Conservation (phyloP, 2,888 invertebrate species). For the Acheta domesticus region DNA sequence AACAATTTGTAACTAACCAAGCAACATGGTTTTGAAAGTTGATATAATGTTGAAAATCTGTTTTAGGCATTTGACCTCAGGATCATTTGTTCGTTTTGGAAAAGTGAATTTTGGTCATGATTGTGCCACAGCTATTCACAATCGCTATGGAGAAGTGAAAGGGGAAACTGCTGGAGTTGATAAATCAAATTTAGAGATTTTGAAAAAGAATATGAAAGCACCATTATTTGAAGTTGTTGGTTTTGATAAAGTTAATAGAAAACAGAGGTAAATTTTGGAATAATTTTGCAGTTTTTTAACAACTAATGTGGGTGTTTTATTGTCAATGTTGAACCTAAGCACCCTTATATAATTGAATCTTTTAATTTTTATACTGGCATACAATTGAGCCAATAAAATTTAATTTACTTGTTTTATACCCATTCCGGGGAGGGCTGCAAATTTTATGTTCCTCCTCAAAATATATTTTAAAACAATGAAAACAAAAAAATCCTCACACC, state of each 20-base stretch:
- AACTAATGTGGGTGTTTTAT: too few species aligned
- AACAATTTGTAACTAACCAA: background rate
- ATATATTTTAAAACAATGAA: too few species aligned
- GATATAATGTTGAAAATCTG: conserved; percentile 5
- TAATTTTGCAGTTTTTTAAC: background rate
- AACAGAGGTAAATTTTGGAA: conserved; percentile 51
- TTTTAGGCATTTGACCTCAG: conserved; percentile 69
- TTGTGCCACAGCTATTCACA: conserved; percentile 69
- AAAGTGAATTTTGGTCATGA: conserved; percentile 72
- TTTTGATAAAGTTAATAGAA: conserved; percentile 73
- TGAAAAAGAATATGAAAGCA: conserved; percentile 72
- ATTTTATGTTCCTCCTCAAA: too few species aligned
- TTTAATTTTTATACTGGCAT: background rate
- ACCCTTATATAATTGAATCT: too few species aligned
- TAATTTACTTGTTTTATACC: too few species aligned
- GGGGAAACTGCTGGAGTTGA: conserved; percentile 57
- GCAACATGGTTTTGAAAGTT: background rate
- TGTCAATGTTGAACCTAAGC: too few species aligned
- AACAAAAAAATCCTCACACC: too few species aligned
- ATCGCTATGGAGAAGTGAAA: conserved; percentile 59
- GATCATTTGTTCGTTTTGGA: conserved; percentile 81
- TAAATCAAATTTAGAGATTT: conserved; percentile 56
- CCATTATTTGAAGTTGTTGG: conserved; percentile 86
- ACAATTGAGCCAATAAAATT: background rate
- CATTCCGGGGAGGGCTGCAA: too few species aligned